Evolutionary conservation across 2,797 vertebrate genomes (phyloP), one percentile per base, ranked within the genome.

Genomic region (Gymnothorax javanicus): DNA sequence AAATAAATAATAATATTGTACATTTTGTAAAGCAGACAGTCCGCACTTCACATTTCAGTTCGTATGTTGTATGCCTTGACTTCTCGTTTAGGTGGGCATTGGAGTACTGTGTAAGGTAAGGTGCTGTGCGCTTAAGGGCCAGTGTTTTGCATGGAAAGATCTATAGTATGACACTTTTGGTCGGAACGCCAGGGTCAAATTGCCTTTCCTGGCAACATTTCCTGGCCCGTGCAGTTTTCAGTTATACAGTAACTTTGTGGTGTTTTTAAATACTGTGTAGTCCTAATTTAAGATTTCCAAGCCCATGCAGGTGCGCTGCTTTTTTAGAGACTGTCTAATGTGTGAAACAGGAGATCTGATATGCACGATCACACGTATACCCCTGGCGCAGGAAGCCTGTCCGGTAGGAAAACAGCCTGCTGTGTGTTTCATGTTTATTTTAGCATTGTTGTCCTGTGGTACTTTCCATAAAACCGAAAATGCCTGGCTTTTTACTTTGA

Each of bases 371-470:
- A 43, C 86, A 87, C 23, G 12, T 79, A 82, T 86, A 62, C 75
- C 3, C 75, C 54, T 67, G 7, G 9, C 60, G 64, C 83, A 85
- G 59, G 64, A 64, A 85, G 75, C 43, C 73, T 71, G 83, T 13
- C 54, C 62, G 27, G 9, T 84, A 73, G n/a, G 73, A 57, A 52
- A 25, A 82, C 60, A 52, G 25, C 25, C 9, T 57, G 50, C 7
- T 25, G n/a, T 59, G 84, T 84, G 83, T 50, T 56, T 85, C 90
- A 87, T 92, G 89, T 93, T 91, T 90, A 87, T 69, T 89, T 86
- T 67, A 67, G 88, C 85, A 89, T 90, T 89, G 88, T 93, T 93
- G 89, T 81, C 81, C 50, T n/a, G 43, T 8, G 71, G 79, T 23
- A 33, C 84, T 87, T 89, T 50, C 69, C 58, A 25, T 86, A 81